Evolutionary conservation across 1,140 invertebrate genomes (phyloP).

Genomic region (Aplysia californica): DNA sequence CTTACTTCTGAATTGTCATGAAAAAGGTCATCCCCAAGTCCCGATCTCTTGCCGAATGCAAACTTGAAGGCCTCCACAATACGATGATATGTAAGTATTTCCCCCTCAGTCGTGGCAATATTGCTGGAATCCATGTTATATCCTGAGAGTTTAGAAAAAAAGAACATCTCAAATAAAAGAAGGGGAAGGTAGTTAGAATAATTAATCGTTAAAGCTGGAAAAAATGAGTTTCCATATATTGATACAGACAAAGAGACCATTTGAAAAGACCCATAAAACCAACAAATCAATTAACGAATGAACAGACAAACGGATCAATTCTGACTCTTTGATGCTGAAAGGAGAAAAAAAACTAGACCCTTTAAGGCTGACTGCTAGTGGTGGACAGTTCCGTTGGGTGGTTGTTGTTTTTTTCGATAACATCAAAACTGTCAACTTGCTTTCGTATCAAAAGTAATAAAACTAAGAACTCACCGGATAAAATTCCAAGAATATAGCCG

Average conservation of each 20-base stretch:
- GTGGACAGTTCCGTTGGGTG: no score
- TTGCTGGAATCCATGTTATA: slow-evolving; percentile 85
- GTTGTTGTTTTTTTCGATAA: no score
- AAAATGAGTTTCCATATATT: not conserved
- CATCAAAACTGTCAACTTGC: no score
- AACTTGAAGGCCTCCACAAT: slow-evolving; percentile 94
- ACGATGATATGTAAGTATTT: slow-evolving; percentile 74
- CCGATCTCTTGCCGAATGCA: slow-evolving; percentile 85
- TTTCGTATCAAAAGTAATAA: no score
- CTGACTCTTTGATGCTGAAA: no score
- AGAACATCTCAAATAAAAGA: no score
- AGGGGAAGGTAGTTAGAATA: not conserved
- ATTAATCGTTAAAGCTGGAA: not conserved
- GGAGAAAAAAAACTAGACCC: no score
- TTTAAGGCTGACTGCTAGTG: no score
- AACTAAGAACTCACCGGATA: no score
- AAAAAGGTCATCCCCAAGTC: slow-evolving; percentile 85
- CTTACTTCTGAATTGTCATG: slow-evolving; percentile 66
- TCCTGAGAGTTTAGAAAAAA: no score
- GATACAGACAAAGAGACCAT: not conserved
- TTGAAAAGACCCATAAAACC: not conserved
- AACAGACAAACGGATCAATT: no score
- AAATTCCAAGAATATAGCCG: slow-evolving; percentile 83
- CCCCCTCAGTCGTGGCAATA: slow-evolving; percentile 79
- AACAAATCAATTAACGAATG: no score